A percentile compares a stretch with the other conserved stretches of the same genome.
These are phyloP conservation scores for Carassius auratus DNA, from an alignment of 2,113 vertebrate genomes.

Conservation along the genomic window DNA sequence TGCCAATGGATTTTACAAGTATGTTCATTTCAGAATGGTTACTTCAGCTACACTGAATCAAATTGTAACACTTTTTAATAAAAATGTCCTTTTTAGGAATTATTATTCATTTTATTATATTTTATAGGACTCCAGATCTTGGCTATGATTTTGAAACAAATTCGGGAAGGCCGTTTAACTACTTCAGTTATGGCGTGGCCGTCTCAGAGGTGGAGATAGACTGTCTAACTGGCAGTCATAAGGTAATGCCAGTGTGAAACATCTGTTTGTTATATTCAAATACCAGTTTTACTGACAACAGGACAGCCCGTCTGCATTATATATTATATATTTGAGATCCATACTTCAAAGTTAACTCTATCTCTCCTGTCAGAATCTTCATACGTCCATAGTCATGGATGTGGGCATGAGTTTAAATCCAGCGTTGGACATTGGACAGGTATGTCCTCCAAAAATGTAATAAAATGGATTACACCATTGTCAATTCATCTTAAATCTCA, in stretches of 20 bases:
- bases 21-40: slow-evolving; percentile 58
- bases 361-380: slow-evolving; percentile 81
- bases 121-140: slow-evolving; percentile 83
- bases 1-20: slow-evolving; percentile 93
- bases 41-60: background rate
- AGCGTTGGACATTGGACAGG: slow-evolving; percentile 96
- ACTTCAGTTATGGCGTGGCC: slow-evolving; percentile 88
- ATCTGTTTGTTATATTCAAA: background rate
- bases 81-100: background rate
- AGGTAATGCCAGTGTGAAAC: slow-evolving; percentile 74
- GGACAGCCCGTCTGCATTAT: background rate
- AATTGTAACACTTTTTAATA: too few species aligned
- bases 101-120: background rate
- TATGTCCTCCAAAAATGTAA: slow-evolving; percentile 61
- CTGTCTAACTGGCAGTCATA: slow-evolving; percentile 92
- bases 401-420: slow-evolving; percentile 94
- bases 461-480: background rate
- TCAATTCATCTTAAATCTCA: background rate
- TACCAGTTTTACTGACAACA: background rate
- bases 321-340: background rate
- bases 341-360: background rate
- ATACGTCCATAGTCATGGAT: slow-evolving; percentile 95
- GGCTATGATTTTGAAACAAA: slow-evolving; percentile 85
- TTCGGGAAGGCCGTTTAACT: slow-evolving; percentile 84
- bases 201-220: slow-evolving; percentile 96